These are phyloP conservation scores for Dascyllus trimaculatus DNA, from an alignment of 2,113 vertebrate species.

Conservation along the genomic window DNA sequence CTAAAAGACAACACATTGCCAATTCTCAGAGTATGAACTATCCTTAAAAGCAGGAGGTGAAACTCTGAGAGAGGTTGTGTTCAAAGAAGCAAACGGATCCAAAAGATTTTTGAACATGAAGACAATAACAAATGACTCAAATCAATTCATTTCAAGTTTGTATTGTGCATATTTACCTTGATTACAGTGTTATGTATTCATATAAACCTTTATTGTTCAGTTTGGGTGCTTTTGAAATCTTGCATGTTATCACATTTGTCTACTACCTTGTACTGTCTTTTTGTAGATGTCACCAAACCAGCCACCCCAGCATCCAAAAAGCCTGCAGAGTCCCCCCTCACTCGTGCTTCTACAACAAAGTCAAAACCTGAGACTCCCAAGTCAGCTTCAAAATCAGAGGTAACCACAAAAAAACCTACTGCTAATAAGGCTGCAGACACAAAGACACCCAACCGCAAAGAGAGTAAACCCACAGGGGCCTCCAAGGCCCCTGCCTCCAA, in stretches of 20 bases:
- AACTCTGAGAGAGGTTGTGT: too few relatives aligned
- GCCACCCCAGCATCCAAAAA: conserved; percentile 76
- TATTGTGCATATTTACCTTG: too few relatives aligned
- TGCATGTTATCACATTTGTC: conserved; percentile 3
- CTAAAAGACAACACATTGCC: too few relatives aligned
- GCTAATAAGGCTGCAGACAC: conserved; percentile 68
- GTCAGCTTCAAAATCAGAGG: conserved; percentile 71
- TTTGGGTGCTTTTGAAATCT: background rate
- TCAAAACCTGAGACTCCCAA: conserved; percentile 80
- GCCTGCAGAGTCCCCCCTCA: conserved; percentile 71
- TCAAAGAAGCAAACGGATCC: background rate
- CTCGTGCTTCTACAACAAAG: conserved; percentile 74
- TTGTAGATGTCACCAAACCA: conserved; percentile 82
- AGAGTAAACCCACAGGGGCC: conserved; percentile 69
- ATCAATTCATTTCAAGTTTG: too few relatives aligned
- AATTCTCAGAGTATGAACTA: too few relatives aligned
- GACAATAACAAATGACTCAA: too few relatives aligned
- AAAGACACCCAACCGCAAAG: conserved; percentile 77
- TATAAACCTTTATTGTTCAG: too few relatives aligned
- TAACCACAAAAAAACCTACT: conserved; percentile 72
- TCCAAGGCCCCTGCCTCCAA: conserved; percentile 72
- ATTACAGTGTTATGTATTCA: too few relatives aligned
- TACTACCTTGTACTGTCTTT: conserved; percentile 26
- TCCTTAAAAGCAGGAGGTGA: too few relatives aligned
- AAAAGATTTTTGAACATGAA: background rate